Conservation (phyloP, 2,888 invertebrate species). For the Alloplasta piceator region DNA sequence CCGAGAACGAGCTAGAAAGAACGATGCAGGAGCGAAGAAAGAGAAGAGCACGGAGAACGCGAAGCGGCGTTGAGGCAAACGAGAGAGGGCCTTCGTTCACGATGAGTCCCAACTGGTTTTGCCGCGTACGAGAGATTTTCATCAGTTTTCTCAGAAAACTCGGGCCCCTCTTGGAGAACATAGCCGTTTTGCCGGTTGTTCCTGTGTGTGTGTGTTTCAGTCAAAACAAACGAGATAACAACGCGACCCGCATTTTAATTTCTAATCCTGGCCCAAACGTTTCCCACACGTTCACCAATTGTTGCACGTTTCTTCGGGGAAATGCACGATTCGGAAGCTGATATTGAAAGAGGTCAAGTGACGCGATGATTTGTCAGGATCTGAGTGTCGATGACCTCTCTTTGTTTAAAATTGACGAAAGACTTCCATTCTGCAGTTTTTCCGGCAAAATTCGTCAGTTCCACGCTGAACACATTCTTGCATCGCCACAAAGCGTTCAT, state of each 20-base stretch:
- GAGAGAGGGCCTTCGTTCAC: conserved; percentile 20
- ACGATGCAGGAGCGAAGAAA: conserved; percentile 37
- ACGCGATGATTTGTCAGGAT: conserved; percentile 36
- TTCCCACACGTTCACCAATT: too few species aligned
- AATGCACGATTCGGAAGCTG: conserved; percentile 35
- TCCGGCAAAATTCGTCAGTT: not conserved
- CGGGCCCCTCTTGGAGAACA: conserved; percentile 44
- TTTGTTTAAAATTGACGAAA: conserved; percentile 18
- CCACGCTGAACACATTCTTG: too few species aligned
- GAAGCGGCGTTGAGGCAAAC: conserved; percentile 45
- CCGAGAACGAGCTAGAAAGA: not conserved
- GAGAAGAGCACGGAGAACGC: conserved; percentile 50
- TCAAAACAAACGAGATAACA: conserved; percentile 73
- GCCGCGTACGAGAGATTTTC: conserved; percentile 79
- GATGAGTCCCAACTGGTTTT: conserved; percentile 74
- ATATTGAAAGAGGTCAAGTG: conserved; percentile 48
- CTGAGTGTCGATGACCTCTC: conserved; percentile 22
- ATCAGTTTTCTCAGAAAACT: conserved; percentile 81
- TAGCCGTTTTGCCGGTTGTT: not conserved
- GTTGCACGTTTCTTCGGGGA: not conserved
- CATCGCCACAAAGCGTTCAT: too few species aligned
- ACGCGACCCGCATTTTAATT: conserved; percentile 53
- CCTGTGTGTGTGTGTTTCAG: conserved; percentile 21
- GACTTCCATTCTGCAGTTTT: not conserved
- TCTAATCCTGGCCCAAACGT: conserved; percentile 58